A percentile compares a stretch with the other conserved stretches of the same genome.
phyloP scores from a whole-genome alignment of 2,797 vertebrate species.

The Oophaga sylvatica region DNA sequence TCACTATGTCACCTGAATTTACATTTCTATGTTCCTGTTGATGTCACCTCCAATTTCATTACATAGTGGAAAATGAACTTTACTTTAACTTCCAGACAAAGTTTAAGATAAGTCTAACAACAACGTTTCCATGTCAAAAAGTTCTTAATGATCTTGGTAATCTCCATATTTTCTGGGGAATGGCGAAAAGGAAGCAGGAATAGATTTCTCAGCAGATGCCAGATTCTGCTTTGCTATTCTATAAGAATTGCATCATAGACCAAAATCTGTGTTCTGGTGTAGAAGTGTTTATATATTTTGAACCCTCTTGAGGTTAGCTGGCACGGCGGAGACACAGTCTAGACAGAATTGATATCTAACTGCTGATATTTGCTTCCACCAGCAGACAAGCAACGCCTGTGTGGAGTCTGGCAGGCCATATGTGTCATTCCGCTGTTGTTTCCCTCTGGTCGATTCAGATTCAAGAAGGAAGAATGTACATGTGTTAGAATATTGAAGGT shows the following conservation, averaged over 20 bases:
- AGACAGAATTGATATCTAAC: constrained; percentile 28
- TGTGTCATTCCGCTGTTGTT: background rate
- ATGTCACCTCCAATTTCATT: constrained; percentile 2
- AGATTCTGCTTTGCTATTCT: background rate
- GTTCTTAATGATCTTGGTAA: constrained; percentile 1
- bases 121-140: background rate
- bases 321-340: background rate
- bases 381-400: background rate
- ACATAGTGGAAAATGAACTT: background rate
- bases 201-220: constrained; percentile 4
- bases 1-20: constrained; percentile 12
- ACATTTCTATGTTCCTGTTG: background rate
- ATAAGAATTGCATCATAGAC: constrained; percentile 22
- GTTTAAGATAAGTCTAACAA: background rate
- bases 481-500: background rate
- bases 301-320: background rate
- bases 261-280: background rate
- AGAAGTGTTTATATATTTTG: background rate
- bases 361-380: background rate
- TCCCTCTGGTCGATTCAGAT: background rate
- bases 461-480: background rate
- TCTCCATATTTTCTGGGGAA: background rate
- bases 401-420: background rate
- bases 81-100: background rate
- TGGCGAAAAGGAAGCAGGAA: background rate